These are phyloP conservation scores for Leptarthrus brevirostris DNA, from an alignment of 2,888 invertebrate species.

Conservation along the genomic window DNA sequence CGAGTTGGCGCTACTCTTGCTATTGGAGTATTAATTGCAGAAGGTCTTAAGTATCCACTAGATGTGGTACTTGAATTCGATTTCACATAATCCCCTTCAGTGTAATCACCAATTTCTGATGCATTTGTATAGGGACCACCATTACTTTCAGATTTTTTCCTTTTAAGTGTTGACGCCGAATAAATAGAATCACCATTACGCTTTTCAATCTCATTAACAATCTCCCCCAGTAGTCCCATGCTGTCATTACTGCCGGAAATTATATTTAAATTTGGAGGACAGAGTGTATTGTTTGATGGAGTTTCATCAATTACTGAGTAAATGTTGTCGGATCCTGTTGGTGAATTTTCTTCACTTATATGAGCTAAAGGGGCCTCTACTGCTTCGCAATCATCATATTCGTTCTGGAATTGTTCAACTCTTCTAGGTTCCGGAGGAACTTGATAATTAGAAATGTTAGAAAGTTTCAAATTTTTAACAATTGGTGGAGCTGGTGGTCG, in stretches of 20 bases:
- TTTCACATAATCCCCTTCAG: conserved; percentile 73
- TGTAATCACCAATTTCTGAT: conserved; percentile 70
- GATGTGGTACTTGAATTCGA: conserved; percentile 75
- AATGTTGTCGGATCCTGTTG: conserved; percentile 77
- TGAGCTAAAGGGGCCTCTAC: conserved; percentile 72
- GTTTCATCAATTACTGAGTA: conserved; percentile 89
- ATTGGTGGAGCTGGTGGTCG: conserved; percentile 72
- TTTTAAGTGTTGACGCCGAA: conserved; percentile 78
- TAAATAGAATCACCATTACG: conserved; percentile 89
- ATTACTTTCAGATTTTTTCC: conserved; percentile 68
- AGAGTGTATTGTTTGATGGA: conserved; percentile 68
- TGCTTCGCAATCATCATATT: conserved; percentile 83
- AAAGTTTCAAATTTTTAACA: conserved; percentile 65
- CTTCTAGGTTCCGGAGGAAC: conserved; percentile 66
- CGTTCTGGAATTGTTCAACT: conserved; percentile 64
- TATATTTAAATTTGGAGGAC: conserved; percentile 66
- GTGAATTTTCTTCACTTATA: conserved; percentile 72
- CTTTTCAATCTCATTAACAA: conserved; percentile 87
- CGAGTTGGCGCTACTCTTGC: conserved; percentile 66
- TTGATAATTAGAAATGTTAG: conserved; percentile 71
- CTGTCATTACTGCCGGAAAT: conserved; percentile 74
- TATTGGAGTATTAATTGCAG: conserved; percentile 76
- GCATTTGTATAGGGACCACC: conserved; percentile 73
- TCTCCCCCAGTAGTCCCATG: conserved; percentile 85
- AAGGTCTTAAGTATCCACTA: conserved; percentile 79